A percentile compares a stretch with the other conserved stretches of the same genome.
Conservation (phyloP, 2,888 invertebrate genomes). For the Perizoma affinitatum region DNA sequence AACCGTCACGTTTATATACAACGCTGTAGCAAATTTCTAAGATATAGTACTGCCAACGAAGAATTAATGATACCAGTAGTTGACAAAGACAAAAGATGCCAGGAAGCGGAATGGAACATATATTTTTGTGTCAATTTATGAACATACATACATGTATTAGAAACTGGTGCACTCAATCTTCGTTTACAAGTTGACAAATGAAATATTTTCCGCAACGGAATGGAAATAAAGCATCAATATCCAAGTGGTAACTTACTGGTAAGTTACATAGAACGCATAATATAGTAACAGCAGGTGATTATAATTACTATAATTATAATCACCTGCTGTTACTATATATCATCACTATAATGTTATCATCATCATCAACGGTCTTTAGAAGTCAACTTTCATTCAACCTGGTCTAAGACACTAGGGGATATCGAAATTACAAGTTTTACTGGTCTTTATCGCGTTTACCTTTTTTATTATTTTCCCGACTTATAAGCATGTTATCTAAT, state of each 20-base stretch:
- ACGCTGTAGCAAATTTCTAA: background rate
- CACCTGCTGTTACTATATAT: too few species aligned
- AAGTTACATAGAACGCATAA: too few species aligned
- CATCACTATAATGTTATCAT: too few species aligned
- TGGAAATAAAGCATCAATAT: background rate
- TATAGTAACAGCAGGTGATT: too few species aligned
- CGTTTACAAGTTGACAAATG: constrained; percentile 13
- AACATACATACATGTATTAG: constrained; percentile 4
- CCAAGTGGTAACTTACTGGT: background rate
- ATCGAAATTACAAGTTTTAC: too few species aligned
- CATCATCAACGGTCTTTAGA: too few species aligned
- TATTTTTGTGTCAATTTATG: constrained; percentile 18
- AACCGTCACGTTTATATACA: background rate
- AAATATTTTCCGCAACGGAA: constrained; percentile 8
- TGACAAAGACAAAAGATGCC: constrained; percentile 47
- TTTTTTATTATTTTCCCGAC: too few species aligned
- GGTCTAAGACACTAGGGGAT: too few species aligned
- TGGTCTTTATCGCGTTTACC: too few species aligned
- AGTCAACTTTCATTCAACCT: too few species aligned
- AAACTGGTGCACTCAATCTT: constrained; percentile 6
- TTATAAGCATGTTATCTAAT: too few species aligned
- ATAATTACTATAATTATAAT: too few species aligned
- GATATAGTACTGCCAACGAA: constrained; percentile 40
- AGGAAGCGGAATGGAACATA: constrained; percentile 15
- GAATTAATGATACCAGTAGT: constrained; percentile 48